Evolutionary conservation across 2,888 invertebrate genomes (phyloP).

Genomic region (Alloscopus bannaensis): DNA sequence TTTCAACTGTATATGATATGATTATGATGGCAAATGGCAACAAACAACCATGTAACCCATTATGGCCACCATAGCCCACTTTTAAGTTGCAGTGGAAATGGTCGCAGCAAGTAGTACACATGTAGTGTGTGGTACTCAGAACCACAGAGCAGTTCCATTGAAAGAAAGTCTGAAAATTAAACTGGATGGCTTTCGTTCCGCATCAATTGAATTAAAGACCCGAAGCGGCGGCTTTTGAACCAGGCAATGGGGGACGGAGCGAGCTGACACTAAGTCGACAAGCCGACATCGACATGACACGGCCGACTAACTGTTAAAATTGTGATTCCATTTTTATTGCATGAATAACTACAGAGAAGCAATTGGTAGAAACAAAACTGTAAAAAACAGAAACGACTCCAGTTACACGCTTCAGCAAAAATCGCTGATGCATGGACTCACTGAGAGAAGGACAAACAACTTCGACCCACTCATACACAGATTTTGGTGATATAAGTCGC

Average conservation of each 20-base stretch:
- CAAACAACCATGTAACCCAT: too few relatives aligned
- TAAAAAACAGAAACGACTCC: constrained; percentile 6
- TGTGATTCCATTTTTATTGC: constrained; percentile 34
- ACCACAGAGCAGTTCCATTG: too few relatives aligned
- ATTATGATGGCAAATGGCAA: too few relatives aligned
- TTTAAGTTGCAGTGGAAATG: too few relatives aligned
- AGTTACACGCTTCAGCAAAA: constrained; percentile 43
- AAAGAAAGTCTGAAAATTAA: too few relatives aligned
- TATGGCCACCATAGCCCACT: too few relatives aligned
- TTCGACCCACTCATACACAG: too few relatives aligned
- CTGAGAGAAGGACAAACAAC: neutral
- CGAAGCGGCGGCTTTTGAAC: constrained; percentile 23
- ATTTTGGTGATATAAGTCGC: too few relatives aligned
- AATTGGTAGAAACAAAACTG: constrained; percentile 11
- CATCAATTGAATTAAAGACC: constrained; percentile 27
- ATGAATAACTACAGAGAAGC: neutral
- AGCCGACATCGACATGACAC: too few relatives aligned
- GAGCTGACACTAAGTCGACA: neutral
- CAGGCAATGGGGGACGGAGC: neutral
- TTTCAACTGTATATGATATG: too few relatives aligned
- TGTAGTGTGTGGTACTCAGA: too few relatives aligned
- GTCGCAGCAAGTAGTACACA: too few relatives aligned
- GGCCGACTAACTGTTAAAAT: constrained; percentile 29
- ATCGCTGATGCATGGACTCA: constrained; percentile 32
- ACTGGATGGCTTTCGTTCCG: constrained; percentile 17